phyloP scores from a whole-genome alignment of 2,113 vertebrate genomes.

The Solea senegalensis region DNA sequence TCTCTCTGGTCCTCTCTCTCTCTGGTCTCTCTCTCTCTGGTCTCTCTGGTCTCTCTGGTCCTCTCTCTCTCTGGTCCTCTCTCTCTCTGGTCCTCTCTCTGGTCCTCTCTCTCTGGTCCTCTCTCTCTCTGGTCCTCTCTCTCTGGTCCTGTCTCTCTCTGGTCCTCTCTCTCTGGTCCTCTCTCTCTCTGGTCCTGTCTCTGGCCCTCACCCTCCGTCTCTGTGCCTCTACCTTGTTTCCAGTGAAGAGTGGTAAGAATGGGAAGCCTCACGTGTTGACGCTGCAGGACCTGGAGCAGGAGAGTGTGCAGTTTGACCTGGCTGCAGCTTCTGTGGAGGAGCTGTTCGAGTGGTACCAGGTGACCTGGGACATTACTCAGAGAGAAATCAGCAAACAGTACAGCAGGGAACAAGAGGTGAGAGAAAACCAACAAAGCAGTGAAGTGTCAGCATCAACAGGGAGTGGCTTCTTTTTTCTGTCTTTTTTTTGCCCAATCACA shows the following conservation, averaged over 20 bases:
- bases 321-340: constrained; percentile 89
- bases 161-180: too few relatives aligned
- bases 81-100: too few relatives aligned
- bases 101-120: too few relatives aligned
- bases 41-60: too few relatives aligned
- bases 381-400: constrained; percentile 73
- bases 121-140: neutral
- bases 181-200: neutral
- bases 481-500: constrained; percentile 54
- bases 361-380: constrained; percentile 90
- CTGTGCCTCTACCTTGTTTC: constrained; percentile 1
- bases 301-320: constrained; percentile 87
- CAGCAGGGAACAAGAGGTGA: constrained; percentile 67
- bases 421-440: neutral
- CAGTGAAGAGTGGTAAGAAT: constrained; percentile 82
- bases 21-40: too few relatives aligned
- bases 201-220: neutral
- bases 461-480: constrained; percentile 25
- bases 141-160: too few relatives aligned
- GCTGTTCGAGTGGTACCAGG: constrained; percentile 92
- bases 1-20: too few relatives aligned
- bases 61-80: too few relatives aligned
- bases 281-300: constrained; percentile 85
- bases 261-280: constrained; percentile 87
- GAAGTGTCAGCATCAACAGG: constrained; percentile 36